These are phyloP conservation scores for Cybosia mesomella DNA, from an alignment of 2,888 invertebrate genomes.

Conservation along the genomic window DNA sequence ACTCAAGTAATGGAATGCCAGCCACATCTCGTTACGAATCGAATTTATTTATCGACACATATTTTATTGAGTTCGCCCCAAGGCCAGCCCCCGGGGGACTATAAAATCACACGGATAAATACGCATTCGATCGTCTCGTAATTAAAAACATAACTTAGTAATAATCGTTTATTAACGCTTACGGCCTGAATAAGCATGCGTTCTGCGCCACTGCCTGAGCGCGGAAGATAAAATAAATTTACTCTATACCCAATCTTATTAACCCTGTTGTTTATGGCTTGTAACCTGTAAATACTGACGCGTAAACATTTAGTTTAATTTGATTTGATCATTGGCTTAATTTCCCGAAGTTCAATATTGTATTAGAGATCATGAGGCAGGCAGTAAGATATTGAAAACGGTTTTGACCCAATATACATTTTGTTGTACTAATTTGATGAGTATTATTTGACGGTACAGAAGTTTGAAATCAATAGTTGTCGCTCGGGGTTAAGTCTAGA, in stretches of 20 bases:
- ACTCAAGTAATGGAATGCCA: slow-evolving; percentile 68
- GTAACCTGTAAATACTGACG: slow-evolving; percentile 28
- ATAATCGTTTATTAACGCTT: slow-evolving; percentile 84
- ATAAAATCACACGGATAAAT: slow-evolving; percentile 86
- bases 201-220: slow-evolving; percentile 18
- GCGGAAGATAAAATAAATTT: slow-evolving; percentile 39
- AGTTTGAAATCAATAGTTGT: slow-evolving; percentile 20
- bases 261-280: slow-evolving; percentile 44
- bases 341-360: slow-evolving; percentile 12
- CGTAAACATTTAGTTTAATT: slow-evolving; percentile 44
- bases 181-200: slow-evolving; percentile 73
- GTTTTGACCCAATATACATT: slow-evolving; percentile 15
- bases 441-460: slow-evolving; percentile 29
- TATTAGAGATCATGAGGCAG: background rate
- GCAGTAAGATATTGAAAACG: slow-evolving; percentile 24
- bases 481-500: background rate
- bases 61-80: slow-evolving; percentile 78
- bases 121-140: slow-evolving; percentile 79
- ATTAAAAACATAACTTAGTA: slow-evolving; percentile 87
- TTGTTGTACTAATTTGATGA: slow-evolving; percentile 1
- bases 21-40: slow-evolving; percentile 83
- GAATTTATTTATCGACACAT: slow-evolving; percentile 83
- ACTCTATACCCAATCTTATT: slow-evolving; percentile 44
- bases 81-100: slow-evolving; percentile 79
- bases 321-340: slow-evolving; percentile 35